Percentiles rank a stretch among this genome's conserved stretches.
Conservation (phyloP, 1,140 invertebrate genomes). For the Apis laboriosa region DNA sequence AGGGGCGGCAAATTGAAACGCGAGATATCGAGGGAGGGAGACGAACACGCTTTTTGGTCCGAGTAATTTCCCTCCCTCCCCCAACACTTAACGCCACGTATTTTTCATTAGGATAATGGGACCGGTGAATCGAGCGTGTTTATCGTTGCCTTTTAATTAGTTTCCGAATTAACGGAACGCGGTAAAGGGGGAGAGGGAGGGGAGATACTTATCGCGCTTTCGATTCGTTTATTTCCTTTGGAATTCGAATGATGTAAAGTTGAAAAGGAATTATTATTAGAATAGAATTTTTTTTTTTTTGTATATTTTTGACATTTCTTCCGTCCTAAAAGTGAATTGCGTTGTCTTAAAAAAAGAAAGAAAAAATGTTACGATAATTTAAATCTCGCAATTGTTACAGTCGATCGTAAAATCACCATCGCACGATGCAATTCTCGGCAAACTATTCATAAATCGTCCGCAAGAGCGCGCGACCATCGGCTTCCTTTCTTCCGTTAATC, state of each 20-base stretch:
- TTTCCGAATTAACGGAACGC: not conserved
- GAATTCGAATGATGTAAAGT: not conserved
- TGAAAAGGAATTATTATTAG: not conserved
- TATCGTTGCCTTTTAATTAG: conserved; percentile 23
- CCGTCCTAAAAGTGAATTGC: too few species aligned
- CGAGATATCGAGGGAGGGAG: not conserved
- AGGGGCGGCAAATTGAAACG: conserved; percentile 10
- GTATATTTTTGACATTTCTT: too few species aligned
- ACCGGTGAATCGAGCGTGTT: conserved; percentile 31
- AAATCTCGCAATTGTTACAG: too few species aligned
- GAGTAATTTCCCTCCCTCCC: conserved; percentile 3
- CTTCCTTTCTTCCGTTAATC: conserved; percentile 1
- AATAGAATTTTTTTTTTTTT: too few species aligned
- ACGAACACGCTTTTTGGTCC: not conserved
- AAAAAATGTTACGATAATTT: too few species aligned
- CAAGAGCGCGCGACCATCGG: not conserved
- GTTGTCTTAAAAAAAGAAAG: too few species aligned
- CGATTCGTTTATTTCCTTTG: not conserved
- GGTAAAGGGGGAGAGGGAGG: too few species aligned
- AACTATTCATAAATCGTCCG: not conserved
- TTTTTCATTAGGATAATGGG: conserved; percentile 41
- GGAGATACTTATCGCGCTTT: not conserved
- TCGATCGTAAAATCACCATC: too few species aligned
- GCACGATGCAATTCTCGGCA: too few species aligned
- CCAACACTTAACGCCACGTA: not conserved